Conservation (phyloP, 2,113 vertebrate species). For the Rhynchopsitta pachyrhyncha region DNA sequence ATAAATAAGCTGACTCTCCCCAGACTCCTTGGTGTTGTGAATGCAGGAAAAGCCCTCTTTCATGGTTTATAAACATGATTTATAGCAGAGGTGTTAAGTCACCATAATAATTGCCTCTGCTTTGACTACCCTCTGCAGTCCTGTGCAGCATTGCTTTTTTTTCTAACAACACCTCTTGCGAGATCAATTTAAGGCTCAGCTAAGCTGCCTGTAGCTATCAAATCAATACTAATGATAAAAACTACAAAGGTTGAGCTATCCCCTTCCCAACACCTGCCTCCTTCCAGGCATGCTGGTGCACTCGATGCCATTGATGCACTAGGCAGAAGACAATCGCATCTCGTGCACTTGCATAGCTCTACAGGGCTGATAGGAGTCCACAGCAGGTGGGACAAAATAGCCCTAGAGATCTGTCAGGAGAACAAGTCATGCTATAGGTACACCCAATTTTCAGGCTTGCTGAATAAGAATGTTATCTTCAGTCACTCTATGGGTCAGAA, state of each 20-base stretch:
- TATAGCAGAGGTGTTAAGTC: neutral
- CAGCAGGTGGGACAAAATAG: neutral
- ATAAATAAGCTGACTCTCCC: neutral
- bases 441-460: neutral
- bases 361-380: neutral
- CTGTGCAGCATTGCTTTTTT: neutral
- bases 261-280: neutral
- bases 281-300: neutral
- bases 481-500: neutral
- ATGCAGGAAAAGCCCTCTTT: neutral
- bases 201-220: neutral
- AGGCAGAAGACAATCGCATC: neutral
- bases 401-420: neutral
- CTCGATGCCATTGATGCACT: neutral
- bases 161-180: neutral
- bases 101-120: rapidly evolving
- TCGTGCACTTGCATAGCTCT: neutral
- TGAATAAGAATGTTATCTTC: neutral
- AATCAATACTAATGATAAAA: neutral
- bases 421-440: neutral
- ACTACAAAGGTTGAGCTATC: neutral
- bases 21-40: neutral
- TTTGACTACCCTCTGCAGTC: neutral
- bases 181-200: neutral
- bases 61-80: neutral